phyloP scores from a whole-genome alignment of 2,888 invertebrate genomes.

The Branchinecta sandiegonensis region DNA sequence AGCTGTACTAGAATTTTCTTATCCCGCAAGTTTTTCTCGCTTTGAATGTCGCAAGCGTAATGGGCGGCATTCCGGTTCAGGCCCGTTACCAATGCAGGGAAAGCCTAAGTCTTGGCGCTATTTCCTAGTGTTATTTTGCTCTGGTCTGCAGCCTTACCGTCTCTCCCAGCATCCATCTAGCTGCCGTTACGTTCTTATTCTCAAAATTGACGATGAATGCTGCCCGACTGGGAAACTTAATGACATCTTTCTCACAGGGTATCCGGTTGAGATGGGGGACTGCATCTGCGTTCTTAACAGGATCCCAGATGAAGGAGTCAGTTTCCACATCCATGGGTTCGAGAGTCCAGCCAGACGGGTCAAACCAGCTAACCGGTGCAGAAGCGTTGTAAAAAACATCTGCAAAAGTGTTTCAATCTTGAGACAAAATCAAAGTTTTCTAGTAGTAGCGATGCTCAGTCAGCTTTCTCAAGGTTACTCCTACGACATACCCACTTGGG shows the following conservation, averaged over 20 bases:
- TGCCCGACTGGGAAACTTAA: background rate
- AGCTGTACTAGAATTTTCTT: no score
- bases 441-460: no score
- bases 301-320: background rate
- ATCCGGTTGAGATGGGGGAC: background rate
- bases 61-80: no score
- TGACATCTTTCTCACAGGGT: background rate
- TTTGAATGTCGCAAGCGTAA: no score
- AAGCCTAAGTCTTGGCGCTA: no score
- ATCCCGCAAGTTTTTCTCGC: no score
- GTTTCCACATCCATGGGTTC: background rate
- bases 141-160: background rate
- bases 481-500: no score
- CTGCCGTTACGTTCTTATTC: background rate
- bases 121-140: background rate
- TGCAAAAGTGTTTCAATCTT: background rate
- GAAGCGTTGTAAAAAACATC: slow-evolving; percentile 8
- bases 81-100: no score
- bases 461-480: no score
- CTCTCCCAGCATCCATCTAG: background rate
- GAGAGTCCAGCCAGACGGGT: background rate
- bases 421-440: no score
- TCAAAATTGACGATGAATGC: background rate
- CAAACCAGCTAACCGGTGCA: slow-evolving; percentile 1
- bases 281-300: background rate